Evolutionary conservation across 2,797 vertebrate genomes (phyloP).

Genomic region (Sebastes minor): DNA sequence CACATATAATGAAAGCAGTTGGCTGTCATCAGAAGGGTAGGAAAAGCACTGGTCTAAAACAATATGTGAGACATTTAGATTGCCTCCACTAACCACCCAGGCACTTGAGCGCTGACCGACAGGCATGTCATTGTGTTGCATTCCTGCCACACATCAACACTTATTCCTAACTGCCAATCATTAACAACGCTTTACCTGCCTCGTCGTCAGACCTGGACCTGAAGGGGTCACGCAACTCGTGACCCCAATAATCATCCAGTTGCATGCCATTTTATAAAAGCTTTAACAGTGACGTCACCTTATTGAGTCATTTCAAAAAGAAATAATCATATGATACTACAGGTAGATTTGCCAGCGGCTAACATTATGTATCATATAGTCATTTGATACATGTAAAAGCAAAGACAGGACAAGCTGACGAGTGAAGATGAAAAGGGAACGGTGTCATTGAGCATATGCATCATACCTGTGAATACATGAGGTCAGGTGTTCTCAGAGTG

Average conservation of each 20-base stretch:
- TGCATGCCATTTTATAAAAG: neutral
- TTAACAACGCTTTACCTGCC: conserved; percentile 54
- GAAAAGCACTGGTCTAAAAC: neutral
- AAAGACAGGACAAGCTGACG: neutral
- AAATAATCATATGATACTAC: neutral
- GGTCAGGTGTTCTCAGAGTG: conserved; percentile 31
- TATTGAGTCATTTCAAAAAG: neutral
- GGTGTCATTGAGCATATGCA: neutral
- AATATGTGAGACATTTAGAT: conserved; percentile 11
- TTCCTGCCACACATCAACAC: conserved; percentile 55
- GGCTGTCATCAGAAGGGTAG: neutral
- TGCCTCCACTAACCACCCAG: conserved; percentile 6
- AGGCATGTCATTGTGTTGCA: conserved; percentile 38
- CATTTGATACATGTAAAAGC: conserved; percentile 26
- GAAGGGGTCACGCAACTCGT: conserved; percentile 45
- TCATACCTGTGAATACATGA: conserved; percentile 26
- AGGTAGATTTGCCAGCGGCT: neutral
- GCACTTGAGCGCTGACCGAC: neutral
- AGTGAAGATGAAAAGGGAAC: conserved; percentile 23
- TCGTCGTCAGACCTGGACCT: conserved; percentile 32
- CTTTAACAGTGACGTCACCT: conserved; percentile 23
- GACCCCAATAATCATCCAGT: conserved; percentile 48
- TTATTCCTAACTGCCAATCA: conserved; percentile 58
- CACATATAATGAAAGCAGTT: neutral
- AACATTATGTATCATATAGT: neutral